A percentile compares a stretch with the other conserved stretches of the same genome.
These are phyloP conservation scores for Pionites leucogaster DNA, from an alignment of 2,113 vertebrate species.

Conservation along the genomic window DNA sequence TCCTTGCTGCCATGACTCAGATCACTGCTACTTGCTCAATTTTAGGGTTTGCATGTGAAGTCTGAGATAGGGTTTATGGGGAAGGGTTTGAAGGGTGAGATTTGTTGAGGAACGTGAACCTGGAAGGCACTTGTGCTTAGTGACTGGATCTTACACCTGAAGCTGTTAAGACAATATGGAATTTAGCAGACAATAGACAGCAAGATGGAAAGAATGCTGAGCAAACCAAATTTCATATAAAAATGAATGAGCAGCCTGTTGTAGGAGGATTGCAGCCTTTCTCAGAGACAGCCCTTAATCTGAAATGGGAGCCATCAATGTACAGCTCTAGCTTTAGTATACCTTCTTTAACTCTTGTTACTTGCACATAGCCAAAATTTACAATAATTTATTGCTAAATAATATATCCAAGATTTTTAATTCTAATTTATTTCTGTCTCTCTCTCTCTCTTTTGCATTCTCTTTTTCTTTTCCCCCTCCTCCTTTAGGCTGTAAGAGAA, in stretches of 20 bases:
- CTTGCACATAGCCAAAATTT: background rate
- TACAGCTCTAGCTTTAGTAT: background rate
- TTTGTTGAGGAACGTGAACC: background rate
- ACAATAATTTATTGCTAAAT: background rate
- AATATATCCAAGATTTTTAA: background rate
- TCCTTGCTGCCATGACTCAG: background rate
- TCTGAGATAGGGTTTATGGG: background rate
- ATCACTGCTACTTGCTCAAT: background rate
- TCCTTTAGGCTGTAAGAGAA: slow-evolving; percentile 78
- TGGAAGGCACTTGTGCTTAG: background rate
- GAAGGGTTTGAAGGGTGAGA: background rate
- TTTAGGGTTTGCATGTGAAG: background rate
- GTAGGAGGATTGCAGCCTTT: background rate
- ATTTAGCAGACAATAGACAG: background rate
- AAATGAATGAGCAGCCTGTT: background rate
- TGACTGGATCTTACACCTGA: background rate
- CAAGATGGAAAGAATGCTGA: background rate
- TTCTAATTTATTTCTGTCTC: background rate
- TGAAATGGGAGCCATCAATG: background rate
- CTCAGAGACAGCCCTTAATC: background rate
- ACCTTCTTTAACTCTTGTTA: background rate
- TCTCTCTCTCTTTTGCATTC: background rate
- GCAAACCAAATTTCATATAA: background rate
- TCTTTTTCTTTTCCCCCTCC: background rate
- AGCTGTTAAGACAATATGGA: background rate